phyloP scores from a whole-genome alignment of 2,113 vertebrate genomes.

The Sprattus sprattus region DNA sequence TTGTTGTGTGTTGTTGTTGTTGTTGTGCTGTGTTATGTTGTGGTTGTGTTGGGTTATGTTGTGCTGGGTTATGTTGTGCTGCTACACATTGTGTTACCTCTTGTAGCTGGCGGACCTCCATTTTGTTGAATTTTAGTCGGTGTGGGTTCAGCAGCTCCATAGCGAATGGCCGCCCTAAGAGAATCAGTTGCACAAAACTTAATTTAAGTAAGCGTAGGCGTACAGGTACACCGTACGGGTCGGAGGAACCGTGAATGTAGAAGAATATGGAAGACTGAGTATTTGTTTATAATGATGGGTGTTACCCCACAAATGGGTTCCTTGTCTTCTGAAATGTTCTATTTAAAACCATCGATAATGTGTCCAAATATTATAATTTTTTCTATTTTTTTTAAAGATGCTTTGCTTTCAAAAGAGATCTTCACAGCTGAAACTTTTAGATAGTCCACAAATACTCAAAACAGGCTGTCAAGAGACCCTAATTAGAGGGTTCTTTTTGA shows the following conservation, averaged over 20 bases:
- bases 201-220: too few relatives aligned
- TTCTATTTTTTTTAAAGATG: too few relatives aligned
- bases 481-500: too few relatives aligned
- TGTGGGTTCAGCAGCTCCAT: slow-evolving; percentile 93
- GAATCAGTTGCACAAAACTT: background rate
- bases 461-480: background rate
- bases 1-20: too few relatives aligned
- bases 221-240: background rate
- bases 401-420: background rate
- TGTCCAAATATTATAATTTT: too few relatives aligned
- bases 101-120: slow-evolving; percentile 85
- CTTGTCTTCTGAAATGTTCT: too few relatives aligned
- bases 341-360: too few relatives aligned
- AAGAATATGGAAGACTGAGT: too few relatives aligned
- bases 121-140: slow-evolving; percentile 68
- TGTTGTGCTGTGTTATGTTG: too few relatives aligned
- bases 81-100: slow-evolving; percentile 72
- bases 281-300: too few relatives aligned
- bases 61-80: background rate
- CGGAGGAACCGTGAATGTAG: too few relatives aligned
- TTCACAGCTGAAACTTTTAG: background rate
- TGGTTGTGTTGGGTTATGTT: background rate
- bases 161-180: slow-evolving; percentile 92
- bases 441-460: background rate
- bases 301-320: too few relatives aligned